Conservation (phyloP, 2,797 vertebrate species). For the Hyperoplus immaculatus region DNA sequence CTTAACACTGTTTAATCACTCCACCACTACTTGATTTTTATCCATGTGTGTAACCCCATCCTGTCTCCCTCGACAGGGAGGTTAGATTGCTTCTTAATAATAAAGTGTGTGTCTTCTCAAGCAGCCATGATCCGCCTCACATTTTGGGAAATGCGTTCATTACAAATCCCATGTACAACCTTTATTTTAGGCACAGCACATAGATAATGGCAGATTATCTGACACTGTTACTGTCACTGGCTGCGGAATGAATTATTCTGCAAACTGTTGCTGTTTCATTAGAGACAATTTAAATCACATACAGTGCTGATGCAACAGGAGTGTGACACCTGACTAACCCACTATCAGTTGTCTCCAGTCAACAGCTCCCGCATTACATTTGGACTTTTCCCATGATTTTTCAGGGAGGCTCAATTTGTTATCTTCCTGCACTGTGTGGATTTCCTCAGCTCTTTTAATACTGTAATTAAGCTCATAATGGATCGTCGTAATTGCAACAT, state of each 20-base stretch:
- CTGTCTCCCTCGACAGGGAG: conserved; percentile 46
- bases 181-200: conserved; percentile 42
- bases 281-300: no score
- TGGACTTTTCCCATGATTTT: conserved; percentile 19
- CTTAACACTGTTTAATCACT: conserved; percentile 55
- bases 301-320: not conserved
- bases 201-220: conserved; percentile 37
- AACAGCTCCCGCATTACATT: not conserved
- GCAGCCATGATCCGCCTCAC: not conserved
- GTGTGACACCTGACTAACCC: conserved; percentile 13
- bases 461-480: conserved; percentile 72
- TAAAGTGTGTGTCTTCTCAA: conserved; percentile 49
- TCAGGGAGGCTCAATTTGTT: not conserved
- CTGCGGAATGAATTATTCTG: conserved; percentile 41
- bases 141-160: no score
- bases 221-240: conserved; percentile 10
- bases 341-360: conserved; percentile 27
- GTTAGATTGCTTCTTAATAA: conserved; percentile 70
- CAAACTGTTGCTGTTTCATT: conserved; percentile 19
- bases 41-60: conserved; percentile 47
- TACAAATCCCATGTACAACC: conserved; percentile 14
- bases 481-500: conserved; percentile 75
- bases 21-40: conserved; percentile 15
- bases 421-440: conserved; percentile 34
- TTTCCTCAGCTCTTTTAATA: conserved; percentile 61